Conservation (phyloP, 2,113 vertebrate species). For the Brachypteracias leptosomus region DNA sequence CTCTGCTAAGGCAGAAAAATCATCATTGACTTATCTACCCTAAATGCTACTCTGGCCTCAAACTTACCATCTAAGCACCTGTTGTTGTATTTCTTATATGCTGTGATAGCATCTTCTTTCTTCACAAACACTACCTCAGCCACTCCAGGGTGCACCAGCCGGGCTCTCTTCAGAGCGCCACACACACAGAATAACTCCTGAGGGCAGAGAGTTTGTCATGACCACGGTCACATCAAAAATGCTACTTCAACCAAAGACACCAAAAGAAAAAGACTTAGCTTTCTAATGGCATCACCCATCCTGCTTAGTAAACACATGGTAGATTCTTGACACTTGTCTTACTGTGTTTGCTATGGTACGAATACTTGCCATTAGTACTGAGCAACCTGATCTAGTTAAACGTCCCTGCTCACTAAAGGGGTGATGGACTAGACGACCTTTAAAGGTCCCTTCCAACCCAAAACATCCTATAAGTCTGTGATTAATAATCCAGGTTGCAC, state of each 20-base stretch:
- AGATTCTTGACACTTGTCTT: background rate
- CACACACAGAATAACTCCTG: conserved; percentile 98
- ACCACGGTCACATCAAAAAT: background rate
- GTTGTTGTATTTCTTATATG: conserved; percentile 98
- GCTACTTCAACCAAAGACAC: background rate
- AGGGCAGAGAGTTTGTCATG: background rate
- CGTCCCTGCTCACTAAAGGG: background rate
- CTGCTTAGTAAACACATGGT: background rate
- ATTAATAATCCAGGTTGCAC: background rate
- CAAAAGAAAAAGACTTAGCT: background rate
- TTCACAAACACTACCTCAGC: conserved; percentile 97
- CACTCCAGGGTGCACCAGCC: conserved; percentile 90
- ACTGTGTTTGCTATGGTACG: background rate
- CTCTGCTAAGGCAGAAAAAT: background rate
- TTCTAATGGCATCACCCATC: background rate
- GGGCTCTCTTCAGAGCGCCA: conserved; percentile 92
- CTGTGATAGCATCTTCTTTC: conserved; percentile 94
- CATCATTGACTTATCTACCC: background rate
- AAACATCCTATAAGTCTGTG: background rate
- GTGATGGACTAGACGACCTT: background rate
- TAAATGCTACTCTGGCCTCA: background rate
- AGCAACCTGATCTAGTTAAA: background rate
- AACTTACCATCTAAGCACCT: conserved; percentile 93
- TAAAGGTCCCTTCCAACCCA: background rate
- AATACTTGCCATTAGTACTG: background rate